Evolutionary conservation across 2,888 invertebrate species (phyloP), one percentile per base, ranked within the genome.

Genomic region (Lottia gigantea): DNA sequence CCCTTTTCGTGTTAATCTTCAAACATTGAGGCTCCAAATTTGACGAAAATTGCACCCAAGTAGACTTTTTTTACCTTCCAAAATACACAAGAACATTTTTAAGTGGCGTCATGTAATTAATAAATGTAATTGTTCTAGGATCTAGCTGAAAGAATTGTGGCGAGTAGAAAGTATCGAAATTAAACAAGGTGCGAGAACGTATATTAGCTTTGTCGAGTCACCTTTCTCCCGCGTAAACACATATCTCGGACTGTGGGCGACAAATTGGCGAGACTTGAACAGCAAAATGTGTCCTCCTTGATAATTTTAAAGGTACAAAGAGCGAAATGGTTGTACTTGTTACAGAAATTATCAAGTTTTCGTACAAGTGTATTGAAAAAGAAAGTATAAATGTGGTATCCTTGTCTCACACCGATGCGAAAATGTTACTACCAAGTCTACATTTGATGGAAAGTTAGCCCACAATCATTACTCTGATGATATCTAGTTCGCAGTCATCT

Each of bases 111-210:
- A 55, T 8, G 55, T 55, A 55, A 55, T 55, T 55, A 55, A 55
- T 55, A 23, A 55, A 55, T 55, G 55, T 55, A 55, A 55, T 55
- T 55, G 55, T 55, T 55, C 55, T 55, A 23, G 55, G 55, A 55
- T 55, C 19, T 12, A 23, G 8, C 19, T 11, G 55, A 23, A 55
- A 55, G 55, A 55, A 55, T 23, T 23, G 19, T 55, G 55, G 55
- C 55, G 19, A 55, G 55, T 8, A 23, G 23, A 11, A 19, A 23
- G 12, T 55, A 23, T 55, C 55, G 19, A 55, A 55, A 11, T 55
- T 55, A 55, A 55, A 55, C 55, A 55, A 23, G 19, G 55, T 23
- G 55, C 55, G 55, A 55, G 55, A 55, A 55, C 55, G 12, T 11
- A 19, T 55, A 55, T 55, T 55, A 55, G 55, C 55, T 55, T 55